Percentiles rank a stretch among this genome's conserved stretches.
Evolutionary conservation across 2,113 vertebrate genomes (phyloP).

Genomic region (Hiodon tergisus): DNA sequence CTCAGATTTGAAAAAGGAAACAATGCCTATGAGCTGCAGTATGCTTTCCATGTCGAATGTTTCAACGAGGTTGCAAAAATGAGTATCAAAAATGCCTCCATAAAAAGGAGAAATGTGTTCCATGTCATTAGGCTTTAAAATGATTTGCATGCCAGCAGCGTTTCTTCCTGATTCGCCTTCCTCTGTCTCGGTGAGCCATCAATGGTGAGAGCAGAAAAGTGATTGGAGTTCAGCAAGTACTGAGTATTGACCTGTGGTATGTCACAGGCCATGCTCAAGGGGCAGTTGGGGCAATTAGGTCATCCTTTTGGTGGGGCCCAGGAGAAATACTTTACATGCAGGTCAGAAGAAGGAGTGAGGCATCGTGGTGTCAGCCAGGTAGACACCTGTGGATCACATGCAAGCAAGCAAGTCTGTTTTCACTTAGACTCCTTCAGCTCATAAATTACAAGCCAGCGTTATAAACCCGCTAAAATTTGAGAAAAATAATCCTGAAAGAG

Average conservation of each 20-base stretch:
- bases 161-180: conserved; percentile 27
- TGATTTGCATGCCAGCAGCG: conserved; percentile 47
- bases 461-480: no score
- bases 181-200: neutral
- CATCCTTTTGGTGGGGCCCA: neutral
- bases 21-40: conserved; percentile 45
- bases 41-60: conserved; percentile 55
- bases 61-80: conserved; percentile 51
- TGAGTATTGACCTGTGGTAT: conserved; percentile 5
- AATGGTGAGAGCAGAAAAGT: neutral
- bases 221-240: neutral
- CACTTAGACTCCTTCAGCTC: no score
- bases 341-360: neutral
- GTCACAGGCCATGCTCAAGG: neutral
- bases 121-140: conserved; percentile 47
- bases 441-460: no score
- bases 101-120: conserved; percentile 57
- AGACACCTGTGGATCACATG: neutral
- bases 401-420: neutral
- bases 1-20: neutral
- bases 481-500: no score
- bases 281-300: conserved; percentile 1
- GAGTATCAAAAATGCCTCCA: conserved; percentile 26
- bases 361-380: neutral
- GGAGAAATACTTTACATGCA: no score